phyloP scores from a whole-genome alignment of 2,113 vertebrate genomes.

The Actenoides hombroni region DNA sequence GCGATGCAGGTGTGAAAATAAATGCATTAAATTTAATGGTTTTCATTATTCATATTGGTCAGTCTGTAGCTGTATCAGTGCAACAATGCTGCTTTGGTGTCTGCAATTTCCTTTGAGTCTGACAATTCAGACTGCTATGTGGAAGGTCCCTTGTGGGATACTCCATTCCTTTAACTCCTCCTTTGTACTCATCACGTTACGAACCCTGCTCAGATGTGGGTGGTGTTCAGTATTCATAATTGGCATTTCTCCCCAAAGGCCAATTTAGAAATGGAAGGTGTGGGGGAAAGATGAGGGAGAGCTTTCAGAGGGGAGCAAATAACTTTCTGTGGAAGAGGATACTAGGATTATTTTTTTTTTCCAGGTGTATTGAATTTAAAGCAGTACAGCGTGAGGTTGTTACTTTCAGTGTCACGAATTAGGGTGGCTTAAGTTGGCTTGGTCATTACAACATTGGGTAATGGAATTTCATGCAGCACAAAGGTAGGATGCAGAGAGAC shows the following conservation, averaged over 20 bases:
- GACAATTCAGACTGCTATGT: background rate
- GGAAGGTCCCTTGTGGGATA: background rate
- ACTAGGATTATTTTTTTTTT: background rate
- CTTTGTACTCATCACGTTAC: background rate
- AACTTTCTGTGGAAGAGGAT: background rate
- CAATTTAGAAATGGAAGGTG: background rate
- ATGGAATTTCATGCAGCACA: background rate
- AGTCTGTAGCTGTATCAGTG: background rate
- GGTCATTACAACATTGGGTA: background rate
- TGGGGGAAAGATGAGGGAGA: background rate
- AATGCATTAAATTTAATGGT: background rate
- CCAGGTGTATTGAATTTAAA: background rate
- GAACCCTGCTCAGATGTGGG: background rate
- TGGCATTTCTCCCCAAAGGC: fast-evolving
- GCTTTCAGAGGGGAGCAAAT: background rate
- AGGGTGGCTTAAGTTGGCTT: background rate
- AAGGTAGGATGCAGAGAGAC: background rate
- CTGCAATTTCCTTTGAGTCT: background rate
- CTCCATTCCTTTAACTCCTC: background rate
- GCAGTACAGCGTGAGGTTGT: background rate
- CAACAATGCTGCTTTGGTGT: background rate
- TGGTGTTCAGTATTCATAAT: background rate
- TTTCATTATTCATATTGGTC: background rate
- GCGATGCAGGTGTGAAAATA: background rate
- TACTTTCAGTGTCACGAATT: background rate